Conservation (phyloP, 2,888 invertebrate genomes). For the Nesidiocoris tenuis region DNA sequence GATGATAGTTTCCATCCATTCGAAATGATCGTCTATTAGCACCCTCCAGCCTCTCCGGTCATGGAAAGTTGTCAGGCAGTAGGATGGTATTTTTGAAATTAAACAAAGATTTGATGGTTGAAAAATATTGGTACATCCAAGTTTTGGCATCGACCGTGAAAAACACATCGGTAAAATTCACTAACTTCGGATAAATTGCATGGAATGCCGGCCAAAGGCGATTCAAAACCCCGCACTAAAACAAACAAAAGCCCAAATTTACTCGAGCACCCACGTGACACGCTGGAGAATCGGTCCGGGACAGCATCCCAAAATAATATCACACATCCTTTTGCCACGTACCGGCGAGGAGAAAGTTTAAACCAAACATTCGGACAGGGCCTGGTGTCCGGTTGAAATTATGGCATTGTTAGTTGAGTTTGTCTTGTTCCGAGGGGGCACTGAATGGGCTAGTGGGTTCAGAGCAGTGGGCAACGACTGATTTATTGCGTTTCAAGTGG, state of each 20-base stretch:
- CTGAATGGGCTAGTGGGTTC: conserved; percentile 15
- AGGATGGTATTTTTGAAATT: too few species aligned
- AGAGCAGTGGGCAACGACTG: not conserved
- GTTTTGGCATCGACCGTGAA: too few species aligned
- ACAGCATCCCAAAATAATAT: not conserved
- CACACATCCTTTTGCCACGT: not conserved
- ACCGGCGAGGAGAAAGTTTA: not conserved
- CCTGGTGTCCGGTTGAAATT: not conserved
- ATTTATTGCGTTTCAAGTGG: not conserved
- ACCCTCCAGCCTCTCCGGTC: too few species aligned
- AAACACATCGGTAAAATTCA: too few species aligned
- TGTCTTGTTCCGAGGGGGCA: not conserved
- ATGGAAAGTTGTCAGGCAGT: too few species aligned
- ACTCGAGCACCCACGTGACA: not conserved
- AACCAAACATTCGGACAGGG: not conserved
- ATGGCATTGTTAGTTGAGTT: not conserved
- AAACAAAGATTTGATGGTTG: too few species aligned
- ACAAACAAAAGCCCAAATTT: not conserved
- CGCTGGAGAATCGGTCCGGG: not conserved
- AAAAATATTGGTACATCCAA: too few species aligned
- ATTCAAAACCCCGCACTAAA: too few species aligned
- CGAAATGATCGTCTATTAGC: too few species aligned
- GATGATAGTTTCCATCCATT: not conserved
- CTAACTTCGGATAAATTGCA: too few species aligned
- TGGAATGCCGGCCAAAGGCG: too few species aligned